Conservation (phyloP, 2,888 invertebrate genomes). For the Andrena praecox region DNA sequence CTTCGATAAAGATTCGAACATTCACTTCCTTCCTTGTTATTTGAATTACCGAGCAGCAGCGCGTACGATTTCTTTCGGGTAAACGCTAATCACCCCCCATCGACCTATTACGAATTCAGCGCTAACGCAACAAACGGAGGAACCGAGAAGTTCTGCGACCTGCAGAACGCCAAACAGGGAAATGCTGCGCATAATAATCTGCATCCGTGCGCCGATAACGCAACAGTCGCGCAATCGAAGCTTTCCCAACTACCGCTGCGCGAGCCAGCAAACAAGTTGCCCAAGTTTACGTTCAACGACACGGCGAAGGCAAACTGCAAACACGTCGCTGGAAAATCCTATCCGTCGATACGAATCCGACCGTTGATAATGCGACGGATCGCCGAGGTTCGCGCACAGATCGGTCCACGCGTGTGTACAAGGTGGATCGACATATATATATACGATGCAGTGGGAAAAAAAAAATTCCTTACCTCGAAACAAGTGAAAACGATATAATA, state of each 20-base stretch:
- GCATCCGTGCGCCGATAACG: conserved; percentile 28
- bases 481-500: too few species aligned
- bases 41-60: too few species aligned
- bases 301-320: conserved; percentile 14
- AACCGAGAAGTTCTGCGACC: background rate
- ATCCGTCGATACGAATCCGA: conserved; percentile 4
- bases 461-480: background rate
- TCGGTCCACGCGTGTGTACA: background rate
- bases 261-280: conserved; percentile 15
- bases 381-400: background rate
- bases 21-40: background rate
- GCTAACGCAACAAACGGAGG: background rate
- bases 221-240: conserved; percentile 11
- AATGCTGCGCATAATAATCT: conserved; percentile 5
- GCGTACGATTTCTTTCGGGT: background rate
- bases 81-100: background rate
- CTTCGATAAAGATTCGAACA: background rate
- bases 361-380: background rate
- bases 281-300: conserved; percentile 10
- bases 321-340: conserved; percentile 19
- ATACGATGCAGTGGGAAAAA: background rate
- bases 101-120: background rate
- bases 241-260: background rate
- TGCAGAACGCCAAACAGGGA: background rate
- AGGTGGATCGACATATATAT: background rate